These are phyloP conservation scores for Pimpla rufipes DNA, from an alignment of 2,888 invertebrate species.

Conservation along the genomic window DNA sequence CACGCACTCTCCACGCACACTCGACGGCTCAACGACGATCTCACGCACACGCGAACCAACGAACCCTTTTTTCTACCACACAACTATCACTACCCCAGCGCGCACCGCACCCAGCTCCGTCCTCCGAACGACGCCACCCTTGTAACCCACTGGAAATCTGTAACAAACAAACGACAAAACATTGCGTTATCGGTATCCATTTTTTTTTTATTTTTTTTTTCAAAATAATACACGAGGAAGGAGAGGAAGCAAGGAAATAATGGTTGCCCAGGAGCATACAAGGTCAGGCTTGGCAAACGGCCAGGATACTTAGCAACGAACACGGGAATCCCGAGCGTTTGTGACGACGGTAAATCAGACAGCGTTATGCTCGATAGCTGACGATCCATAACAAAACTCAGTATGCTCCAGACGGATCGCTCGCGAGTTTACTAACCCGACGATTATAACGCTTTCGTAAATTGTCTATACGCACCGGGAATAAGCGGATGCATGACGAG, in stretches of 20 bases:
- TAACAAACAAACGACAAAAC: constrained; percentile 51
- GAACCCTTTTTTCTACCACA: constrained; percentile 64
- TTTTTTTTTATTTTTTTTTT: too few relatives aligned
- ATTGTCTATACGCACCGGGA: too few relatives aligned
- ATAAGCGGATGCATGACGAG: too few relatives aligned
- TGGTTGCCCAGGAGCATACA: neutral
- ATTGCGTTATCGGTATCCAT: too few relatives aligned
- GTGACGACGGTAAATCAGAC: constrained; percentile 13
- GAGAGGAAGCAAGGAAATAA: too few relatives aligned
- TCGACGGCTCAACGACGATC: constrained; percentile 25
- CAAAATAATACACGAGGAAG: too few relatives aligned
- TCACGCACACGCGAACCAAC: constrained; percentile 50
- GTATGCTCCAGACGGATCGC: too few relatives aligned
- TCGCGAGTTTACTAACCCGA: too few relatives aligned
- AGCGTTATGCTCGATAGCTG: too few relatives aligned
- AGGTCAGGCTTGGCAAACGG: constrained; percentile 43
- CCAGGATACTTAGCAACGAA: constrained; percentile 22
- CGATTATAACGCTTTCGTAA: too few relatives aligned
- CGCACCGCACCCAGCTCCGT: constrained; percentile 73
- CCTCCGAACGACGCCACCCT: constrained; percentile 74
- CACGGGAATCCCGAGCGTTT: constrained; percentile 1
- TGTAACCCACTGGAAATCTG: constrained; percentile 72
- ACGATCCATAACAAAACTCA: too few relatives aligned
- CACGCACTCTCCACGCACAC: constrained; percentile 45
- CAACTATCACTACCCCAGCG: constrained; percentile 73